Conservation (phyloP, 2,113 vertebrate species). For the Eulemur rufifrons region DNA sequence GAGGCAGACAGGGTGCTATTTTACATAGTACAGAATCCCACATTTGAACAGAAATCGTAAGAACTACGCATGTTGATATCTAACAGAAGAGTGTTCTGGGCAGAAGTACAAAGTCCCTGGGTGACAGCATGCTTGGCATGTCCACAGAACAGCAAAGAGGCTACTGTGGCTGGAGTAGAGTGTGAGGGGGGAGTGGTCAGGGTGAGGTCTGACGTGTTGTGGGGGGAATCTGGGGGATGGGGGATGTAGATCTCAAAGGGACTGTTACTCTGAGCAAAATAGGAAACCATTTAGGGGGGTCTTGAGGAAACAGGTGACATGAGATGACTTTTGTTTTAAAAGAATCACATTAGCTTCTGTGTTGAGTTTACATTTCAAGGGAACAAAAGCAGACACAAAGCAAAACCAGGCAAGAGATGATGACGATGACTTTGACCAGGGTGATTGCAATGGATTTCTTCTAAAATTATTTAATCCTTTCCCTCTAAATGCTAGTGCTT, state of each 20-base stretch:
- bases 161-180: not conserved
- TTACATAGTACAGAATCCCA: not conserved
- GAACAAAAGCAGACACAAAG: not conserved
- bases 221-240: accelerated
- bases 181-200: accelerated
- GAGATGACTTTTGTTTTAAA: not conserved
- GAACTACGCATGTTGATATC: not conserved
- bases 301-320: not conserved
- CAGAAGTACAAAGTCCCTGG: not conserved
- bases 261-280: not conserved
- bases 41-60: too few species aligned
- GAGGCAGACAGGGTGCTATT: not conserved
- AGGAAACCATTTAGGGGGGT: not conserved
- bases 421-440: not conserved
- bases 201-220: accelerated
- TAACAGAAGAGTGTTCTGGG: not conserved
- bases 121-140: too few species aligned
- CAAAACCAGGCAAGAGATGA: not conserved
- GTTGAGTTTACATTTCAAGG: not conserved
- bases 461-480: not conserved
- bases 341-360: not conserved
- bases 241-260: too few species aligned
- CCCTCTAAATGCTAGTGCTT: not conserved
- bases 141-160: not conserved
- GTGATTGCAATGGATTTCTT: not conserved